phyloP scores from a whole-genome alignment of 1,140 invertebrate species.

The Mercenaria mercenaria region DNA sequence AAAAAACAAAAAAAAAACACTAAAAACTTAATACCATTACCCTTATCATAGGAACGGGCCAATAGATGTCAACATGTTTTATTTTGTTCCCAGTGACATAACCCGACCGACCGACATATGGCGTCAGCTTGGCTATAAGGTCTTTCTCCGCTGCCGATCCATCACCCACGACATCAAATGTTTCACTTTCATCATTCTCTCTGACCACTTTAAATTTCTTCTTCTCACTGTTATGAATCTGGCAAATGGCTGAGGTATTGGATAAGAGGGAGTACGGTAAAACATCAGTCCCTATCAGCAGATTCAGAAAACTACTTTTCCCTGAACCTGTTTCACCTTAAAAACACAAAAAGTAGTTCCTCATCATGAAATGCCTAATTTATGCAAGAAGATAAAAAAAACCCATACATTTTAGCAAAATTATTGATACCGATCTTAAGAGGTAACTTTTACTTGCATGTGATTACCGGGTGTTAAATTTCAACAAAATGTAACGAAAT shows the following conservation, averaged over 20 bases:
- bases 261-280: conserved; percentile 71
- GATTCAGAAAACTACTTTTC: conserved; percentile 72
- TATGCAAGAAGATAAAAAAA: no score
- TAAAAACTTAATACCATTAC: not conserved
- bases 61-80: not conserved
- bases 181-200: not conserved
- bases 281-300: conserved; percentile 69
- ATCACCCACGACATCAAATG: not conserved
- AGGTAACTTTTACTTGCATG: no score
- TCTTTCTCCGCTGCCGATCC: not conserved
- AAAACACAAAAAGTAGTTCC: no score
- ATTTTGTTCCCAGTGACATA: not conserved
- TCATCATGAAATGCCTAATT: no score
- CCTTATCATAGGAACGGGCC: not conserved
- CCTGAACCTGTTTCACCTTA: conserved; percentile 73
- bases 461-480: no score
- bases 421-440: no score
- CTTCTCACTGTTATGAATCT: conserved; percentile 39
- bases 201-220: not conserved
- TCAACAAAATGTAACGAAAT: no score
- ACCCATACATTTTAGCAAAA: no score
- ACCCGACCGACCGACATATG: not conserved
- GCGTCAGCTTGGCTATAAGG: not conserved
- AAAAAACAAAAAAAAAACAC: no score
- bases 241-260: conserved; percentile 72